Evolutionary conservation across 2,113 vertebrate species (phyloP), one percentile per base, ranked within the genome.

Genomic region (Tetrao urogallus): DNA sequence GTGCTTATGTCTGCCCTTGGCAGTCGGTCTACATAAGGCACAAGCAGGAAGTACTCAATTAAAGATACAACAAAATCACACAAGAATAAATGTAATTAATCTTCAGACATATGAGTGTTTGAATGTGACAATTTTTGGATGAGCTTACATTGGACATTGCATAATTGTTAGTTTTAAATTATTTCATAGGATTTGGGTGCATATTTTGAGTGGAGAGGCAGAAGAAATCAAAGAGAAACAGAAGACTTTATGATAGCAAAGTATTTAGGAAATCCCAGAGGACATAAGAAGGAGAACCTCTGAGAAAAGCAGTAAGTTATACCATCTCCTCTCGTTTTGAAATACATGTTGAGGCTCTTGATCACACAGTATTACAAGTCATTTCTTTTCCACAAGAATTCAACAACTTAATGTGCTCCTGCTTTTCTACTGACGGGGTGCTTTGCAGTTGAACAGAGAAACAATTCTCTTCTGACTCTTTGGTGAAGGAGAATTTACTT

Each of bases 331-430:
- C 38, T 48, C 76, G 3, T 56, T 86, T 58, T 38, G 43, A 79
- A 82, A 72, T 5, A 27, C 9, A n/a, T 0, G 0, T 11, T 16
- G 13, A 25, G 69, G 18, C 1, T 61, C 6, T 90, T 69, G 16
- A 30, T 70, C 1, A 1, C 21, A 25, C 13, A 42, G 5, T 28
- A 24, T 17, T 83, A 27, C 8, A 83, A 69, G 76, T 5, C 4
- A 48, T 30, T 70, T 7, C 5, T 73, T 66, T 48, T 52, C 12
- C 54, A 66, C 10, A 6, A 25, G n/a, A 86, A 56, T 76, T 79
- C 32, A 56, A 25, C 11, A 57, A 22, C 2, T 50, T 78, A 18
- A 18, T 78, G 18, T 64, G 54, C n/a, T 4, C 2, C n/a, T n/a
- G 10, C 21, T 42, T 82, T 32, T 56, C 32, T 27, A 38, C 20